Conservation (phyloP, 2,888 invertebrate species). For the Folsomia manolachei region DNA sequence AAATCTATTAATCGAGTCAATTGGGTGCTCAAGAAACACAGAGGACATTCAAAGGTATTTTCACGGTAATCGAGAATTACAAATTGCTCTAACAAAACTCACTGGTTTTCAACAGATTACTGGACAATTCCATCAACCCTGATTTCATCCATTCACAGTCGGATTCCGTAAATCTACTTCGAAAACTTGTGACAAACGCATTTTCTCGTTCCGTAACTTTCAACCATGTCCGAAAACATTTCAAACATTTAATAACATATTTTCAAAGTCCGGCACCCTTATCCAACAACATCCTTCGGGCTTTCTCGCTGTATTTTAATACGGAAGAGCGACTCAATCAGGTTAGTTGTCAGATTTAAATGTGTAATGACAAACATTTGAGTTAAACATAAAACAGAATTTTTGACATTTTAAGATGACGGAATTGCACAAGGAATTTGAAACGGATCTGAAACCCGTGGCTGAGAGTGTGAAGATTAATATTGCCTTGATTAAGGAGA, state of each 20-base stretch:
- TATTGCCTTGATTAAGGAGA: neutral
- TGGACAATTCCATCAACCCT: neutral
- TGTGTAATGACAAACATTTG: neutral
- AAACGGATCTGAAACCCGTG: neutral
- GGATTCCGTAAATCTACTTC: slow-evolving; percentile 4
- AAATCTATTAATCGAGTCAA: neutral
- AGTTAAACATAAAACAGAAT: neutral
- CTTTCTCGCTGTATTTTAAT: slow-evolving; percentile 2
- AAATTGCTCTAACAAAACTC: too few relatives aligned
- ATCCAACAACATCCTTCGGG: neutral
- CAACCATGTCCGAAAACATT: neutral
- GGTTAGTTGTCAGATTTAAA: neutral
- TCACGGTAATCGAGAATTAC: neutral
- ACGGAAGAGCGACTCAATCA: neutral
- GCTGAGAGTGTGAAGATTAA: neutral
- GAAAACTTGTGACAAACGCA: slow-evolving; percentile 8
- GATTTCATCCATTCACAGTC: neutral
- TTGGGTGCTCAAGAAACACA: neutral
- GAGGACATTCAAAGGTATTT: neutral
- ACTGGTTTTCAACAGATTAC: too few relatives aligned
- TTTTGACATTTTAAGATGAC: neutral
- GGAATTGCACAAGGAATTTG: neutral
- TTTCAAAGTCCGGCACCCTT: neutral
- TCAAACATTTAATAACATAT: neutral
- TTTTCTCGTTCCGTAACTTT: neutral